These are phyloP conservation scores for Ceratosolen fusciceps DNA, from an alignment of 1,140 invertebrate genomes.

Conservation along the genomic window DNA sequence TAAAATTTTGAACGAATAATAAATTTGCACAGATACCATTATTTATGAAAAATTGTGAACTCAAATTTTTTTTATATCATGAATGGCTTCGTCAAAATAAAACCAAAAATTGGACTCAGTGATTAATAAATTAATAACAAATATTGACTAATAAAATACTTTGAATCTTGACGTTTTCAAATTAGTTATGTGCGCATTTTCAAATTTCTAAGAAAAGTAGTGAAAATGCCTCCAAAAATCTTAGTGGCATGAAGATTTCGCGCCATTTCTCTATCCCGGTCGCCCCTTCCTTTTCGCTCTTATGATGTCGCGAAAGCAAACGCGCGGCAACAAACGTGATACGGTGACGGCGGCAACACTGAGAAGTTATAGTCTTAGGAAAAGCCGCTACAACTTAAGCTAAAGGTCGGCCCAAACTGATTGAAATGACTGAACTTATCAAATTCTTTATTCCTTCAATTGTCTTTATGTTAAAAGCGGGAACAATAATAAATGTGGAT, in stretches of 20 bases:
- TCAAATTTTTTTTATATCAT: no score
- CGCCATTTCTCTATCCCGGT: conserved; percentile 27
- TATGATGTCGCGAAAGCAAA: background rate
- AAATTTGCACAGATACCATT: background rate
- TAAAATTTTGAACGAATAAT: no score
- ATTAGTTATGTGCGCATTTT: background rate
- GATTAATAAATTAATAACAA: conserved; percentile 17
- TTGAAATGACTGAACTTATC: background rate
- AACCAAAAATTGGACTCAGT: conserved; percentile 5
- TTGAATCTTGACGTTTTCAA: background rate
- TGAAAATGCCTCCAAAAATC: conserved; percentile 27
- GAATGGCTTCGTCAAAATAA: conserved; percentile 1
- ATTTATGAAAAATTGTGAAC: background rate
- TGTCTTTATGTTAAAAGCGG: background rate
- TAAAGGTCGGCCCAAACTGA: background rate
- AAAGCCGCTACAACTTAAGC: background rate
- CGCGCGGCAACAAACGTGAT: conserved; percentile 44
- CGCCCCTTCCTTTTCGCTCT: conserved; percentile 8
- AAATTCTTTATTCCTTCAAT: background rate
- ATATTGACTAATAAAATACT: background rate
- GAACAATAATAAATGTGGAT: conserved; percentile 2
- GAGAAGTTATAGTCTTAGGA: background rate
- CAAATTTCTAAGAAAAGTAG: background rate
- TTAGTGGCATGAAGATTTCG: conserved; percentile 30
- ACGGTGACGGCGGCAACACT: background rate